Evolutionary conservation across 2,888 invertebrate genomes (phyloP), one percentile per base, ranked within the genome.

Genomic region (Drymonia ruficornis): DNA sequence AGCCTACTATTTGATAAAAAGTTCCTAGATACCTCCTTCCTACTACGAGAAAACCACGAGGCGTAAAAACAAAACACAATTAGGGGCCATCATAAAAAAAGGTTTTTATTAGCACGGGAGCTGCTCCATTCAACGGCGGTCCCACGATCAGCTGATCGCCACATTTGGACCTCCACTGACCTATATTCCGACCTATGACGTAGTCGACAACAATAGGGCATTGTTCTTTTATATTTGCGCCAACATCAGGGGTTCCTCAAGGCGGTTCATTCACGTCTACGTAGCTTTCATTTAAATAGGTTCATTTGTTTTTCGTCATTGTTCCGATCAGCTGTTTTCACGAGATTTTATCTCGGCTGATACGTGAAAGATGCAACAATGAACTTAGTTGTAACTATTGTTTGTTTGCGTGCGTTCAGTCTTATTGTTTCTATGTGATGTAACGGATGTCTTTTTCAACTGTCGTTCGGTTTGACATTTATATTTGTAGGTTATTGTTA

Each of bases 191-290:
- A 77, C 72, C 80, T 85, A 86, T 91, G 91, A 92, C 92, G 92
- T 90, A 78, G 78, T 70, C 80, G 80, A 84, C 86, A 87, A 91
- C 92, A 91, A 91, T 91, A 89, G 89, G 85, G 87, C 83, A 92
- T 92, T 92, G 91, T 92, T 91, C 89, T 87, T 87, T 89, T 89
- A 89, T 86, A 88, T 91, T 91, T 86, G 89, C 89, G 83, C 82
- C 81, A 83, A 79, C 84, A 84, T 84, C 87, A 87, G 89, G 89
- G 85, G 87, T 84, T 80, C 88, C 85, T 84, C 89, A 89, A 89
- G 89, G 89, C 81, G 76, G 88, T 90, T 92, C 91, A 85, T 90
- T 90, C 91, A 91, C 91, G 84, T 89, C 85, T 84, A 86, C 84
- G 76, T 61, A 72, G 70, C 72, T 72, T 72, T 74, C 74, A 70